Evolutionary conservation across 2,113 vertebrate species (phyloP), one percentile per base, ranked within the genome.

Genomic region (Brachyistius frenatus): DNA sequence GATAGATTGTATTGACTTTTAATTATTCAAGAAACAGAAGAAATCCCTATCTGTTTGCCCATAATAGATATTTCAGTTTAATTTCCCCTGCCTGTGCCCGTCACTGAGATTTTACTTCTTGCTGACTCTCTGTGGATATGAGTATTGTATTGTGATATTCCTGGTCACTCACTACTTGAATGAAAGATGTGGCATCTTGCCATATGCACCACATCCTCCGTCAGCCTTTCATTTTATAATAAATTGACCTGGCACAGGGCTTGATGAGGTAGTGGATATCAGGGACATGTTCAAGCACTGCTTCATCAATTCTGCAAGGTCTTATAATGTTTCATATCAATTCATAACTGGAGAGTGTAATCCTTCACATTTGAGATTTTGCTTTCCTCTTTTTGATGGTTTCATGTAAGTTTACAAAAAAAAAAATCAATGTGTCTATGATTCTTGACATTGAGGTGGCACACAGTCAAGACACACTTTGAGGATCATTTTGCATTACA

Each of bases 281-380:
- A 73, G 78, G 55, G 70, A 77, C 35, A 64, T 56, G 30, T 66
- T 70, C 57, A 67, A 78, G 47, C 46, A 49, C 73, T 76, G 55
- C 47, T 75, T 86, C 85, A 75, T 89, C 85, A 86, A 55, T 80
- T 74, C 61, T 81, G n/a, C 66, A 66, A 63, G 72, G 35, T 68
- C 60, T 81, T 74, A n/a, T 58, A 30, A 55, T 73, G 52, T 77
- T 73, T 82, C 47, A 47, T 80, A 76, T 83, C 14, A 72, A 44
- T 58, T 81, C 46, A 41, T 67, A 73, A 32, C 16, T 78, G 16
- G 47, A 64, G 49, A 60, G 36, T 80, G 41, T 54, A 5, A 49
- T 66, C 15, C 9, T 63, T 35, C 31, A 36, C 36, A 39, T 60
- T 60, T 14, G 6, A 57, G 61, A 46, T 30, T 58, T 53, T 61